phyloP scores from a whole-genome alignment of 2,797 vertebrate genomes.

The Sibirionetta formosa region DNA sequence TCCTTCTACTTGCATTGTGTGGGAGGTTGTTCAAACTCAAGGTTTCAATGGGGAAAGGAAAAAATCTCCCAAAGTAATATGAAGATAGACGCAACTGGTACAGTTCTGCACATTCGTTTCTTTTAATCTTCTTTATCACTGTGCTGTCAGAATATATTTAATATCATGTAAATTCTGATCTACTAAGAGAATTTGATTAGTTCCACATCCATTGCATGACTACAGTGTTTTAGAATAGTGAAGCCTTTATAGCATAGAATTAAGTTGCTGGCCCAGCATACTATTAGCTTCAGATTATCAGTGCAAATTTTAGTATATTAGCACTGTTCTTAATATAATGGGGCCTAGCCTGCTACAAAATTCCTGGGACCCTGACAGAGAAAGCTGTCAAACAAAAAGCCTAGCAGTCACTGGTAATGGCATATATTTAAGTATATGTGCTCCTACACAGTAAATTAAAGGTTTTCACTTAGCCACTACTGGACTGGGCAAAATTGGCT shows the following conservation, averaged over 20 bases:
- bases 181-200: slow-evolving; percentile 5
- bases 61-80: neutral
- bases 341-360: neutral
- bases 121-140: slow-evolving; percentile 28
- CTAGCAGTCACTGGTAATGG: neutral
- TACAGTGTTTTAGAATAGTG: neutral
- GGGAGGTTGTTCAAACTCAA: slow-evolving; percentile 1
- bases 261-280: slow-evolving; percentile 22
- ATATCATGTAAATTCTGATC: slow-evolving; percentile 12
- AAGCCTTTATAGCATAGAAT: slow-evolving; percentile 26
- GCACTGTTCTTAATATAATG: neutral
- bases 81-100: neutral
- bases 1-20: neutral
- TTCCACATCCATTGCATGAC: neutral
- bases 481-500: neutral
- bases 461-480: rapidly evolving
- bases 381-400: neutral
- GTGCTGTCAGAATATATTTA: slow-evolving; percentile 41
- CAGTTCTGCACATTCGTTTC: neutral
- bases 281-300: slow-evolving; percentile 25
- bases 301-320: slow-evolving; percentile 5
- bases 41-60: neutral
- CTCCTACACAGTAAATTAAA: neutral
- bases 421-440: neutral
- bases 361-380: neutral